Evolutionary conservation across 1,140 invertebrate species (phyloP).

Genomic region (Spodoptera frugiperda): DNA sequence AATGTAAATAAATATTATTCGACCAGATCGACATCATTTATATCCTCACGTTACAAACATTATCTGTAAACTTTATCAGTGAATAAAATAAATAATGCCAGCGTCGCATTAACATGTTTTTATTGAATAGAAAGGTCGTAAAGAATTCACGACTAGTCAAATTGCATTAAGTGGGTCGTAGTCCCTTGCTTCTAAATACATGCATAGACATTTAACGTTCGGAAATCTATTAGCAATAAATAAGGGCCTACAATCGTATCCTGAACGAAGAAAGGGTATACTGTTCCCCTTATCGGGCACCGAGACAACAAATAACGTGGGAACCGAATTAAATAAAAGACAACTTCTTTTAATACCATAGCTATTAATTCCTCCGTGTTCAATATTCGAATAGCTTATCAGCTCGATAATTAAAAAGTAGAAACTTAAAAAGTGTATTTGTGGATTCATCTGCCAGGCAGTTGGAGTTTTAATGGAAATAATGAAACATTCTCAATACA

Average conservation of each 20-base stretch:
- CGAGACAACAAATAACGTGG: constrained; percentile 83
- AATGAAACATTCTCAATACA: too few species aligned
- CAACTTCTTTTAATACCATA: constrained; percentile 74
- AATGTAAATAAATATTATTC: background rate
- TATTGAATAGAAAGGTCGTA: constrained; percentile 17
- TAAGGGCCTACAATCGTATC: constrained; percentile 78
- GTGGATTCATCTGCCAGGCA: too few species aligned
- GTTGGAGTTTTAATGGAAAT: too few species aligned
- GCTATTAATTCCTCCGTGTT: constrained; percentile 59
- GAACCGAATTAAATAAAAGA: constrained; percentile 80
- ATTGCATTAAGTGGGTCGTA: constrained; percentile 68
- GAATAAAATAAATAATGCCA: background rate
- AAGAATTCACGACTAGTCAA: constrained; percentile 52
- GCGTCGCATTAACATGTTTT: constrained; percentile 4
- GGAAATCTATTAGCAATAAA: constrained; percentile 84
- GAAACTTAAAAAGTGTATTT: too few species aligned
- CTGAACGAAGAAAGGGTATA: constrained; percentile 81
- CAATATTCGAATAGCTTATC: too few species aligned
- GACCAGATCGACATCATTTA: background rate
- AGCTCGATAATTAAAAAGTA: too few species aligned
- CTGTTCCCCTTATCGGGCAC: constrained; percentile 79
- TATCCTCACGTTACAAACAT: background rate
- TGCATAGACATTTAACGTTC: constrained; percentile 71
- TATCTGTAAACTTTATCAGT: background rate
- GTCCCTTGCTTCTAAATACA: constrained; percentile 72